Evolutionary conservation across 2,113 vertebrate genomes (phyloP), one percentile per base, ranked within the genome.

Genomic region (Tupaia chinensis): DNA sequence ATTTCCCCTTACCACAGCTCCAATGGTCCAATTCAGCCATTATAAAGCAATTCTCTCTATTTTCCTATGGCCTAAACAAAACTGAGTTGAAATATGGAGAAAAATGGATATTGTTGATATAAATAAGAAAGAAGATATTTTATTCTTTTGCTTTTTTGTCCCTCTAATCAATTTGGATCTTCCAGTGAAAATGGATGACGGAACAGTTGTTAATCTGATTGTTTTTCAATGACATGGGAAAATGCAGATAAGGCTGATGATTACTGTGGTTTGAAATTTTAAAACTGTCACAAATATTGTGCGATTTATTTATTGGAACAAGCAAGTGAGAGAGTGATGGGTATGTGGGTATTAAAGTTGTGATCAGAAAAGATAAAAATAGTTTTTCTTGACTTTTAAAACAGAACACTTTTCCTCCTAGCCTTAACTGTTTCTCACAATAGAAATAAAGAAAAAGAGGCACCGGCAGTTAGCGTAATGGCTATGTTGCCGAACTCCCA

Each of bases 1-100:
- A 44, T 78, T 92, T 72, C 60, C 16, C 60, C 68, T 95, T 93
- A 23, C 8, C 44, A n/a, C 11, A 88, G 72, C 13, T 81, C 34
- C 83, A 80, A 13, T 61, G 34, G 4, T 86, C 16, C 66, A 74
- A 93, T 86, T 88, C 53, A 87, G 16, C 29, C 54, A 87, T 85
- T 85, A 77, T 54, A 95, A 96, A 88, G 53, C 29, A 84, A 73
- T 95, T 85, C 19, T 93, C 73, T 16, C 60, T 72, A 1, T 66
- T 61, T 93, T 86, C 17, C 29, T 78, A 63, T 65, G 61, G 60
- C 29, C 60, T 60, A 91, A 83, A n/a, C 54, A 86, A 91, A 93
- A 89, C 5, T 81, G 25, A 92, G 2, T 68, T 81, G 61, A 93
- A 90, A 74, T 92, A 68, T 20, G 6, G 7, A 9, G 9, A 9